Percentiles rank a stretch among this genome's conserved stretches.
phyloP scores from a whole-genome alignment of 2,797 vertebrate species.

The Chromis chromis region DNA sequence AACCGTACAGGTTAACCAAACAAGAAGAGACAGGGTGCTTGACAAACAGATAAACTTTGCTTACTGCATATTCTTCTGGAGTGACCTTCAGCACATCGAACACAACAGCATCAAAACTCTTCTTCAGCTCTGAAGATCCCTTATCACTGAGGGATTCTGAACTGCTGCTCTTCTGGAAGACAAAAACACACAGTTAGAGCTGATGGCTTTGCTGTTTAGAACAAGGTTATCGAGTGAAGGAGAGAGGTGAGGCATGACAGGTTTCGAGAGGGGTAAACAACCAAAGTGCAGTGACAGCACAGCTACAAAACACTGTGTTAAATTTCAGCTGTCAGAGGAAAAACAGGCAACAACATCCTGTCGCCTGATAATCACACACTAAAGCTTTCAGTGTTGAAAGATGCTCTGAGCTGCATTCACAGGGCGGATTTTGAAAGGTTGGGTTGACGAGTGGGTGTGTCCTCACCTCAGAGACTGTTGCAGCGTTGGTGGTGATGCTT shows the following conservation, averaged over 20 bases:
- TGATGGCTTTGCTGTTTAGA: neutral
- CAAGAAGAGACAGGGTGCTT: neutral
- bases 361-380: neutral
- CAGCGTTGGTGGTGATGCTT: conserved; percentile 84
- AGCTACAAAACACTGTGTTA: neutral
- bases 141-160: conserved; percentile 97
- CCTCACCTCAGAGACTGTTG: conserved; percentile 93
- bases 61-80: conserved; percentile 99
- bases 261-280: neutral
- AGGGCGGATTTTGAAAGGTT: neutral
- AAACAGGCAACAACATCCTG: neutral
- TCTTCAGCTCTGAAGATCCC: conserved; percentile 94
- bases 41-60: conserved; percentile 51
- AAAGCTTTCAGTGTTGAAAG: neutral
- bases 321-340: neutral
- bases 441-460: neutral
- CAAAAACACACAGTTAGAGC: neutral
- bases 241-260: neutral
- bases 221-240: neutral
- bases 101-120: conserved; percentile 98
- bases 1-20: neutral
- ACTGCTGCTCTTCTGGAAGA: conserved; percentile 94
- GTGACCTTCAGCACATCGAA: conserved; percentile 98
- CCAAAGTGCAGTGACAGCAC: neutral
- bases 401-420: neutral